These are phyloP conservation scores for Cantharis flavilabris DNA, from an alignment of 2,888 invertebrate genomes.

Conservation along the genomic window DNA sequence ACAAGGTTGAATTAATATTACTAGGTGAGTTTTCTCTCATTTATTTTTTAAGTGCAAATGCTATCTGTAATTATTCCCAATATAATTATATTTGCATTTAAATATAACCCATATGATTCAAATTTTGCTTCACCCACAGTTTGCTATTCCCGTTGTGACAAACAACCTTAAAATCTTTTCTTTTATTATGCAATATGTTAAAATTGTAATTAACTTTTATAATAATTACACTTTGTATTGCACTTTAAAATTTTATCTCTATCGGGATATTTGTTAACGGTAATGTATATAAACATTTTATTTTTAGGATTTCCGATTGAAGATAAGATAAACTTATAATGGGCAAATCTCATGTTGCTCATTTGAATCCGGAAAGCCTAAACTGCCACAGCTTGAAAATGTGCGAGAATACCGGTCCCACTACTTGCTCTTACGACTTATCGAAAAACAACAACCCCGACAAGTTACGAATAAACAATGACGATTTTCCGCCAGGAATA, in stretches of 20 bases:
- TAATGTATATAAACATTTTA: neutral
- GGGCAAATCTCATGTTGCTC: slow-evolving; percentile 19
- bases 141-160: neutral
- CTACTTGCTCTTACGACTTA: slow-evolving; percentile 3
- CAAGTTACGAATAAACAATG: neutral
- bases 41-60: neutral
- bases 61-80: neutral
- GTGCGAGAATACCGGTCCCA: slow-evolving; percentile 4
- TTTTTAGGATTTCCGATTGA: neutral
- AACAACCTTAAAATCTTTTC: neutral
- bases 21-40: neutral
- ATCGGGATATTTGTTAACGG: neutral
- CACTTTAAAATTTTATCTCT: neutral
- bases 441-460: slow-evolving; percentile 1
- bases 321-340: neutral
- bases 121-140: neutral
- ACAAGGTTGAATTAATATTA: neutral
- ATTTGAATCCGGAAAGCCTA: neutral
- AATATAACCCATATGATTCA: neutral
- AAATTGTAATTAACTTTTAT: neutral
- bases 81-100: neutral
- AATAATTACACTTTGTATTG: neutral
- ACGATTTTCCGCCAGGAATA: slow-evolving; percentile 47
- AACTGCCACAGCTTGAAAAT: slow-evolving; percentile 9
- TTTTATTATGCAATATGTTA: neutral